Base-by-base conservation (phyloP, 2,113 vertebrate genomes). In the Neolamprologus caudopunctatus region DNA sequence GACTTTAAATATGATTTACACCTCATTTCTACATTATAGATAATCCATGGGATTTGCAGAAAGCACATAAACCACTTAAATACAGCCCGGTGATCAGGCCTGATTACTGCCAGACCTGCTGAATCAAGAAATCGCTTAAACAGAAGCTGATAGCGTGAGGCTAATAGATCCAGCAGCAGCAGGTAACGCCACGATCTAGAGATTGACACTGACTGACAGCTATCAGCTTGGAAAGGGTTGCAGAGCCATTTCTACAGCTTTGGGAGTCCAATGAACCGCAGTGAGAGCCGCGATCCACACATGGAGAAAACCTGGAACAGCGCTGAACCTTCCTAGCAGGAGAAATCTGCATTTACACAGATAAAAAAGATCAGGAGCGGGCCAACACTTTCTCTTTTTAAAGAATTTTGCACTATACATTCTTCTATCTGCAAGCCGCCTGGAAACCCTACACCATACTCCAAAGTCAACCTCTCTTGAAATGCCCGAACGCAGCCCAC, bases 11-110 rank as follows among this genome's bases (percentile, higher is more conserved):
- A 47, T 19, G 24, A 75, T 75, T 75, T 50, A 47, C 6, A 75
- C 9, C 68, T 75, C 42, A 28, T 28, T 47, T 75, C 0, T 28
- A 31, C 42, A 6, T 75, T 7, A 7, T 17, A 47, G 21, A 28
- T 16, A 45, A 28, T 47, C 68, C 9, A 5, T 6, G 13, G 21
- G 37, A 47, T 47, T 47, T 47, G 40, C 42, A 47, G 42, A 19
- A 28, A 75, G 42, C 24, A 75, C 24, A 47, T 75, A 17, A 75
- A 75, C 4, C 71, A 47, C 71, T 75, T 42, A 71, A 71, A 42
- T 42, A 28, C 3, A 47, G 24, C 14, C 14, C 24, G 0, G 14
- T 47, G 42, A 75, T 75, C n/a, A 13, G 61, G 7, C 61, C 61
- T 66, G 61, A 66, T 66, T 66, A 37, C 61, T 37, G 31, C 31